phyloP scores from a whole-genome alignment of 2,113 vertebrate genomes.

The Oostethus manadensis region DNA sequence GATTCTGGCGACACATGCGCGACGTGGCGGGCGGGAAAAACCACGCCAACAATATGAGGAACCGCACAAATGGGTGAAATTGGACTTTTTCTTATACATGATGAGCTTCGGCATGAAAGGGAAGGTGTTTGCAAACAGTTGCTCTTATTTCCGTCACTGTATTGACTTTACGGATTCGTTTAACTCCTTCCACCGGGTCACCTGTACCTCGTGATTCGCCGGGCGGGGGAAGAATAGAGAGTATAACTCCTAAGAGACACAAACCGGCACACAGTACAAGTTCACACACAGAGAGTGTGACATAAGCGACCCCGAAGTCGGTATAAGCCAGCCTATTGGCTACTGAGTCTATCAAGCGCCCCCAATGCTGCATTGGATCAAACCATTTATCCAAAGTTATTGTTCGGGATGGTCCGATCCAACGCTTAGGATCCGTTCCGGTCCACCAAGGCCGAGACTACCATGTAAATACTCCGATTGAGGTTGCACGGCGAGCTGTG shows the following conservation, averaged over 20 bases:
- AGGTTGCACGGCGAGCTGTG: no score
- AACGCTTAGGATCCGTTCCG: no score
- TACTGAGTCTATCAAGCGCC: no score
- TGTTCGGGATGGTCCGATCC: no score
- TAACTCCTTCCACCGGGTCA: constrained; percentile 38
- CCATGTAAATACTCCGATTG: no score
- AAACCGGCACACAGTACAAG: constrained; percentile 39
- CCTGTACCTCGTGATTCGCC: constrained; percentile 67
- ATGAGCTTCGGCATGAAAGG: constrained; percentile 1
- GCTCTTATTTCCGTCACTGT: constrained; percentile 8
- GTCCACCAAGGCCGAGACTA: no score
- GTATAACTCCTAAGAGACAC: constrained; percentile 64
- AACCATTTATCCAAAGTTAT: no score
- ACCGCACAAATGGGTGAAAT: constrained; percentile 12
- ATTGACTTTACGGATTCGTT: constrained; percentile 32
- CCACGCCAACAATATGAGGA: not conserved
- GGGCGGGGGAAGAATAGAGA: constrained; percentile 65
- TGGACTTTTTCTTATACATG: not conserved
- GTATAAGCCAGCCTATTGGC: no score
- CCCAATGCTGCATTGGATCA: no score
- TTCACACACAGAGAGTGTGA: constrained; percentile 27
- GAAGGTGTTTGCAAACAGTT: not conserved
- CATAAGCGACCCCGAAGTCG: no score
- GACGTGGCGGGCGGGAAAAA: constrained; percentile 18
- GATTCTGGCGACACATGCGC: not conserved